phyloP scores from a whole-genome alignment of 2,113 vertebrate species.

The Coracopsis vasa region DNA sequence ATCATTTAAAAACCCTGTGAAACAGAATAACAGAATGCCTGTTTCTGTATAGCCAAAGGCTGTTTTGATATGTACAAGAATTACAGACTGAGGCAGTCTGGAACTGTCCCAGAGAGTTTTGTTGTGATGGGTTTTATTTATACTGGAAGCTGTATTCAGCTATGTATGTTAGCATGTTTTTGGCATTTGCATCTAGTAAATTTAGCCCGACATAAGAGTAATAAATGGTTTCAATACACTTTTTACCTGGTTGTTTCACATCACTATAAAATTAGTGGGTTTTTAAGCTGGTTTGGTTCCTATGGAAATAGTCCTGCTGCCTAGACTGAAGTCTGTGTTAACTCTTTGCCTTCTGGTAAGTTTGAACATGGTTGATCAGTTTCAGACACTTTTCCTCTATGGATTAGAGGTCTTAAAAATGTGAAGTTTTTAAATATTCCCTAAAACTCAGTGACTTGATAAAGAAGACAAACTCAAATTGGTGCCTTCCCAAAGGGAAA shows the following conservation, averaged over 20 bases:
- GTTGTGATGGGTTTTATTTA: neutral
- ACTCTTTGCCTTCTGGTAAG: neutral
- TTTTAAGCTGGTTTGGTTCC: neutral
- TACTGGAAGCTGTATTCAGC: neutral
- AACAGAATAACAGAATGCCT: neutral
- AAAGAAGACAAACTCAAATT: neutral
- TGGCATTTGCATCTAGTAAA: neutral
- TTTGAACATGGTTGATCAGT: neutral
- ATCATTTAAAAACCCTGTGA: neutral
- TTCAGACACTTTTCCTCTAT: neutral
- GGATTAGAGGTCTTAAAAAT: neutral
- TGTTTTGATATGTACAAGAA: constrained; percentile 13
- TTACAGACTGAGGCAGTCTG: neutral
- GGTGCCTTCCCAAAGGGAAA: neutral
- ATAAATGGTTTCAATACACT: neutral
- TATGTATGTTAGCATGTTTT: neutral
- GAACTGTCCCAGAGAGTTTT: neutral
- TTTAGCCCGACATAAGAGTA: neutral
- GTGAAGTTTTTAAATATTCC: neutral
- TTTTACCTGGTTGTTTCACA: neutral
- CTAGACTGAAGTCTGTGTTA: neutral
- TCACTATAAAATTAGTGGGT: neutral
- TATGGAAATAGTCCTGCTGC: neutral
- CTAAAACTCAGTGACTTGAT: neutral
- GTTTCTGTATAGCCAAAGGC: neutral